phyloP scores from a whole-genome alignment of 2,113 vertebrate species.

The Amphiprion ocellaris region DNA sequence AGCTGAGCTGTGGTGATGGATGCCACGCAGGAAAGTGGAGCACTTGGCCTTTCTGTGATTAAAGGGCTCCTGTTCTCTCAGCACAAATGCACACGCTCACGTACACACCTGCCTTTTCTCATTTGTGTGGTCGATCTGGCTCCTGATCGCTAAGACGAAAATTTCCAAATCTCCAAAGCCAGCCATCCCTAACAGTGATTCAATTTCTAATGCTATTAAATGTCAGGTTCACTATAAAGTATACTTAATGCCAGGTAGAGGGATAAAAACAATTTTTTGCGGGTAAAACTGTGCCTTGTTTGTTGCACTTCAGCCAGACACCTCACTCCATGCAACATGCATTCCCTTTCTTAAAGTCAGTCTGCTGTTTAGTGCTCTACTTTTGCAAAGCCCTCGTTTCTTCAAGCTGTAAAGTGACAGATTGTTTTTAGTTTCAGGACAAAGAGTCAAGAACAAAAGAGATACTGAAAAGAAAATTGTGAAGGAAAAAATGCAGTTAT shows the following conservation, averaged over 20 bases:
- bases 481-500: too few species aligned
- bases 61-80: constrained; percentile 62
- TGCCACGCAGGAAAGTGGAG: constrained; percentile 63
- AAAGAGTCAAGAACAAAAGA: not conserved
- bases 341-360: not conserved
- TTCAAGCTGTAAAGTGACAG: too few species aligned
- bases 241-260: not conserved
- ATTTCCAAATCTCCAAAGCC: not conserved
- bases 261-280: not conserved
- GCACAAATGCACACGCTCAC: constrained; percentile 24
- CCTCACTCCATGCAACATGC: not conserved
- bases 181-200: constrained; percentile 11
- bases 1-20: constrained; percentile 63
- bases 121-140: constrained; percentile 6
- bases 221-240: too few species aligned
- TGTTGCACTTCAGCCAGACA: too few species aligned
- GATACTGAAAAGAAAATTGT: not conserved
- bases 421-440: too few species aligned
- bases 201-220: not conserved
- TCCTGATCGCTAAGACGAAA: constrained; percentile 16
- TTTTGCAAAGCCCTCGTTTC: too few species aligned
- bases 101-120: constrained; percentile 25
- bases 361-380: too few species aligned
- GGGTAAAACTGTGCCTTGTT: not conserved
- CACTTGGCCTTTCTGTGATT: constrained; percentile 70